Evolutionary conservation across 2,113 vertebrate species (phyloP), one percentile per base, ranked within the genome.

Genomic region (Apodemus sylvaticus): DNA sequence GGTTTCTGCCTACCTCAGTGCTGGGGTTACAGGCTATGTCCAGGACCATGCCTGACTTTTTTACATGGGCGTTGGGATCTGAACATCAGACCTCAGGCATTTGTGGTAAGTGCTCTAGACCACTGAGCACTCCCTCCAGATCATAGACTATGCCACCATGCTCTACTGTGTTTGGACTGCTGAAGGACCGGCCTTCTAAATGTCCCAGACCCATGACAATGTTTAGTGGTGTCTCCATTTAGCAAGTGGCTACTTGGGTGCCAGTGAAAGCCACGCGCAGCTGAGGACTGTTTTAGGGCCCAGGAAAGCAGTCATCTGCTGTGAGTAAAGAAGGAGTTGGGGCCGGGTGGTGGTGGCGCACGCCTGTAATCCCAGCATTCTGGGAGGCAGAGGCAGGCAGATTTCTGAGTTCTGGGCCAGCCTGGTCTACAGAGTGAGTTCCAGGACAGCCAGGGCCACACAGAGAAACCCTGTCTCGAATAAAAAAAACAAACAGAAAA

Each of bases 261-360:
- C 14, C 60, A 62, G 60, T 20, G n/a, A 77, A 45, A 60, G 22
- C 79, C 20, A 11, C 26, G 10, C 4, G 68, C 31, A 26, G 14
- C n/a, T 24, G 26, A 48, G 10, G 7, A 42, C 24, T 29, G 12
- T 51, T 94, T 73, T 39, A 90, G 55, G 48, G 39, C 7, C 36
- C 58, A 64, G 48, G 64, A 71, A 45, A 81, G 36, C 29, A 36
- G 17, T 45, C 34, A n/a, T 86, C 26, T 9, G 13, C 48, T 90
- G 1, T 48, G 36, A 4, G 2, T n/a, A 20, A 11, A n/a, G n/a
- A 5, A 5, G 7, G 13, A 16, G 8, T 1, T 14, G 78, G 3
- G n/a, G n/a, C n/a, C n/a, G n/a, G n/a, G n/a, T n/a, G n/a, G n/a
- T n/a, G n/a, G n/a, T n/a, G n/a, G n/a, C n/a, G n/a, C n/a, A n/a